Percentiles rank a stretch among this genome's conserved stretches.
These are phyloP conservation scores for Empidonax alnorum DNA, from an alignment of 2,113 vertebrate genomes.

Conservation along the genomic window DNA sequence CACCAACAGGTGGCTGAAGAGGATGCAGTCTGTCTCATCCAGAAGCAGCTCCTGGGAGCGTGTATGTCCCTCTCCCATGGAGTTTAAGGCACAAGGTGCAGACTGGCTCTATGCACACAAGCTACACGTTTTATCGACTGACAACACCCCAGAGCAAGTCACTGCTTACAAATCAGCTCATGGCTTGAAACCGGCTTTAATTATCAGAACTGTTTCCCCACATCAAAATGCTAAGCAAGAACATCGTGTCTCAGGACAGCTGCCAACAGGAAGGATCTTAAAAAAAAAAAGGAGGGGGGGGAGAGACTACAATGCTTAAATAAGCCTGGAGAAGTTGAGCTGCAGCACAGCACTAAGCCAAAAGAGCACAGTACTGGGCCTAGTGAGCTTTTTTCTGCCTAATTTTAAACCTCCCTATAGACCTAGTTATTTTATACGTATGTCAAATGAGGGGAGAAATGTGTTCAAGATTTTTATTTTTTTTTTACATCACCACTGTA, in stretches of 20 bases:
- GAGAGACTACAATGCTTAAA: constrained; percentile 3
- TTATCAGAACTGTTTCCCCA: constrained; percentile 70
- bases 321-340: constrained; percentile 13
- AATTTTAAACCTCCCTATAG: constrained; percentile 19
- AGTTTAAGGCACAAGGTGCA: neutral
- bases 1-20: neutral
- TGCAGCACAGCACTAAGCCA: neutral
- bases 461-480: neutral
- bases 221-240: constrained; percentile 73
- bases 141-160: constrained; percentile 47
- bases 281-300: neutral
- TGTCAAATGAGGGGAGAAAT: constrained; percentile 3
- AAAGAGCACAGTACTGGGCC: neutral
- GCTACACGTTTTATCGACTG: neutral
- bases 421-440: neutral
- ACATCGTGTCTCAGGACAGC: constrained; percentile 65
- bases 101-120: neutral
- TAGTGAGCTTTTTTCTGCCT: neutral
- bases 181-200: constrained; percentile 59
- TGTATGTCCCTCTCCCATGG: neutral
- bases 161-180: constrained; percentile 43
- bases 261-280: constrained; percentile 69
- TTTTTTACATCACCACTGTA: neutral
- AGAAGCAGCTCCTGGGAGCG: neutral
- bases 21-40: neutral